These are phyloP conservation scores for Petrocephalus sullivani DNA, from an alignment of 2,797 vertebrate species.

Conservation along the genomic window DNA sequence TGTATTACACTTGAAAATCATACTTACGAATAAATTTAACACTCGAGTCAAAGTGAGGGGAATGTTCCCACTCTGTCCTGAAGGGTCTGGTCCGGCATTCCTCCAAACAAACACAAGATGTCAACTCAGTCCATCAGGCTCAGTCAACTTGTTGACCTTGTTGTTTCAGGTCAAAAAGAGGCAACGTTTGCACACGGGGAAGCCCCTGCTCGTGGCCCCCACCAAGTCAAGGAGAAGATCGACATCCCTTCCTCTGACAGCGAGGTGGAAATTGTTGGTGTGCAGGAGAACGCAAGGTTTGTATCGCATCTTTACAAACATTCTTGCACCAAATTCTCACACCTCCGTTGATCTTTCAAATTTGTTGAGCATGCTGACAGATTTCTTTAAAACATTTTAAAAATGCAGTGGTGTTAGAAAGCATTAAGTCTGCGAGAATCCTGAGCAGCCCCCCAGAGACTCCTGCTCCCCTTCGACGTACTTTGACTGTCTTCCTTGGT, in stretches of 20 bases:
- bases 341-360: background rate
- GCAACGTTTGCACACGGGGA: conserved; percentile 69
- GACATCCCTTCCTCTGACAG: conserved; percentile 86
- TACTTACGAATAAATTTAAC: background rate
- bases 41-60: background rate
- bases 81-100: background rate
- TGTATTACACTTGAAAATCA: background rate
- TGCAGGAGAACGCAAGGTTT: conserved; percentile 91
- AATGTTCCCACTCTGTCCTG: background rate
- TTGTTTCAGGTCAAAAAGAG: conserved; percentile 75
- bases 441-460: background rate
- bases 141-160: background rate
- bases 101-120: background rate
- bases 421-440: background rate
- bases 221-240: conserved; percentile 78
- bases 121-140: background rate
- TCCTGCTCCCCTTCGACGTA: background rate
- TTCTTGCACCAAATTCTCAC: background rate
- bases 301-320: background rate
- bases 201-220: conserved; percentile 49
- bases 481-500: background rate
- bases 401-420: background rate
- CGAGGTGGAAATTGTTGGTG: conserved; percentile 93
- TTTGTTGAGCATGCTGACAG: background rate
- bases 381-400: background rate